Percentiles rank a stretch among this genome's conserved stretches.
Conservation (phyloP, 1,140 invertebrate species). For the Metopolophium dirhodum region DNA sequence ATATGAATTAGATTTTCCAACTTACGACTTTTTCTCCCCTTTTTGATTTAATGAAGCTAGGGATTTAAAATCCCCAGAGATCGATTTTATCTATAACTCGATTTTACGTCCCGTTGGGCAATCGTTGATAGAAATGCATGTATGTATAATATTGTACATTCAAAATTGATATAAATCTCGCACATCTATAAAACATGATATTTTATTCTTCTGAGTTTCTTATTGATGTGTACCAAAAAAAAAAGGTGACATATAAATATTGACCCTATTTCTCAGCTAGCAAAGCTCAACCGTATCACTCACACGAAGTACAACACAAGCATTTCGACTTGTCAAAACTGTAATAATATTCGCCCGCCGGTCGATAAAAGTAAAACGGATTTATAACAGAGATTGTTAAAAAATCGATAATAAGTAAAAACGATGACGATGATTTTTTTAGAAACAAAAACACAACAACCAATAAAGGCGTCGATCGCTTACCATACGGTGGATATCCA, state of each 20-base stretch:
- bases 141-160: neutral
- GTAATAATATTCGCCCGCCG: neutral
- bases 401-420: neutral
- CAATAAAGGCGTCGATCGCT: neutral
- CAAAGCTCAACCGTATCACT: neutral
- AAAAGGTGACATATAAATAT: neutral
- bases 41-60: slow-evolving; percentile 22
- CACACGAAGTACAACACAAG: neutral
- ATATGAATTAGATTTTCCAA: slow-evolving; percentile 22
- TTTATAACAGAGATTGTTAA: neutral
- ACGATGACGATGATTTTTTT: neutral
- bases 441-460: neutral
- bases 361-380: neutral
- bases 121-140: slow-evolving; percentile 20
- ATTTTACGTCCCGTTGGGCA: slow-evolving; percentile 35
- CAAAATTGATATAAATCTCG: neutral
- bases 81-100: slow-evolving; percentile 39
- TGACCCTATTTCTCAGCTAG: neutral
- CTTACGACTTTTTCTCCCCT: slow-evolving; percentile 26
- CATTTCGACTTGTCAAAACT: neutral
- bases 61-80: slow-evolving; percentile 32
- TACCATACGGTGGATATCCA: slow-evolving; percentile 56
- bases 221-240: neutral
- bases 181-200: neutral
- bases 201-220: neutral